Conservation (phyloP, 1,140 invertebrate genomes). For the Eumaeus atala region DNA sequence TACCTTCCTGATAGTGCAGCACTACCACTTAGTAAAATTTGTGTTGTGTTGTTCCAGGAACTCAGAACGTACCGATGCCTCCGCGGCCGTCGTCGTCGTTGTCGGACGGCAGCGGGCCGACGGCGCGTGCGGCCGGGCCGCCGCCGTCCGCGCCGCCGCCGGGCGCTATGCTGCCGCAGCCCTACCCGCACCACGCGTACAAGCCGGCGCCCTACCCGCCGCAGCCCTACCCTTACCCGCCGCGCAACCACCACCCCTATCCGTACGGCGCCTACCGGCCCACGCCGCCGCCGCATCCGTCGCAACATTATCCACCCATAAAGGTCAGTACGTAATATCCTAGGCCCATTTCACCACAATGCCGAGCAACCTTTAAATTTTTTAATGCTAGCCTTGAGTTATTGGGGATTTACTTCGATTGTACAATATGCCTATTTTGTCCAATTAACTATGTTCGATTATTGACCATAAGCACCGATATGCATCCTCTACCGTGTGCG, state of each 20-base stretch:
- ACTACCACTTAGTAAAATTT: no score
- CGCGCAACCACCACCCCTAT: constrained; percentile 59
- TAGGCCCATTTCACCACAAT: background rate
- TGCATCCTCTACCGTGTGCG: no score
- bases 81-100: constrained; percentile 92
- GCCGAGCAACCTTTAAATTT: background rate
- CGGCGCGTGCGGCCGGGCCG: constrained; percentile 78
- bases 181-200: constrained; percentile 74
- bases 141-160: constrained; percentile 46
- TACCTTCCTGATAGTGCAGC: no score
- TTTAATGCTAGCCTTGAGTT: background rate
- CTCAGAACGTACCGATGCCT: constrained; percentile 93
- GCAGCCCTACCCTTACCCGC: constrained; percentile 59
- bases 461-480: no score
- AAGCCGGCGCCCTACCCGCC: constrained; percentile 63
- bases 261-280: constrained; percentile 51
- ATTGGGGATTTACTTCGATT: no score
- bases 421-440: no score
- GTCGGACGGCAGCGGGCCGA: constrained; percentile 84
- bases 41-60: constrained; percentile 75
- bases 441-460: no score
- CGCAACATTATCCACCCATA: constrained; percentile 50
- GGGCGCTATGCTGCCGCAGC: constrained; percentile 69
- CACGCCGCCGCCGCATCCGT: constrained; percentile 53
- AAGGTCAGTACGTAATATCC: constrained; percentile 32